Conservation (phyloP, 2,797 vertebrate species). For the Myripristis murdjan region DNA sequence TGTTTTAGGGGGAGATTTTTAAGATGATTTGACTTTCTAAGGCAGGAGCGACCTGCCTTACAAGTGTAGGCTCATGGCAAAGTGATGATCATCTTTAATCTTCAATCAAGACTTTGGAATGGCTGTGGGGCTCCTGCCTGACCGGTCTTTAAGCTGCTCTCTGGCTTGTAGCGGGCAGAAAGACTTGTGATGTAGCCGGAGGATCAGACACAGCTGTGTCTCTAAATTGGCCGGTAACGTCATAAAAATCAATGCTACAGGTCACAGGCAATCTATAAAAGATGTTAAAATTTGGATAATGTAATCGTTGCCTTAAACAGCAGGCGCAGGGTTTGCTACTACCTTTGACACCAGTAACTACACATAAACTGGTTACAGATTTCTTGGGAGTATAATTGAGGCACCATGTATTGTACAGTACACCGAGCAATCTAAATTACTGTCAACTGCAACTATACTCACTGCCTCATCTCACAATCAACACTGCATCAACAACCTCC, state of each 20-base stretch:
- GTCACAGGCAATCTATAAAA: slow-evolving; percentile 14
- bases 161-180: slow-evolving; percentile 45
- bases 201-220: slow-evolving; percentile 28
- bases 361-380: slow-evolving; percentile 34
- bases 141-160: background rate
- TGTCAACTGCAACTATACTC: slow-evolving; percentile 4
- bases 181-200: slow-evolving; percentile 35
- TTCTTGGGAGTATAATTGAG: slow-evolving; percentile 9
- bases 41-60: too few species aligned
- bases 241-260: slow-evolving; percentile 58
- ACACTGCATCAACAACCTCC: slow-evolving; percentile 51
- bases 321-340: slow-evolving; percentile 33
- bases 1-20: background rate
- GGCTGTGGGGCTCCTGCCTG: background rate
- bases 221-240: slow-evolving; percentile 40
- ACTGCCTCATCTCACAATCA: slow-evolving; percentile 38
- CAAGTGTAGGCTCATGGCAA: background rate
- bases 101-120: background rate
- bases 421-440: slow-evolving; percentile 18
- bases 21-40: background rate
- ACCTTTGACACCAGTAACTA: slow-evolving; percentile 16
- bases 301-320: slow-evolving; percentile 35
- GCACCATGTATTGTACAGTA: slow-evolving; percentile 17
- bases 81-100: background rate
- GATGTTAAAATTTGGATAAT: slow-evolving; percentile 40